Base-by-base conservation (phyloP, 1,140 invertebrate genomes). In the Pomacea maculata region DNA sequence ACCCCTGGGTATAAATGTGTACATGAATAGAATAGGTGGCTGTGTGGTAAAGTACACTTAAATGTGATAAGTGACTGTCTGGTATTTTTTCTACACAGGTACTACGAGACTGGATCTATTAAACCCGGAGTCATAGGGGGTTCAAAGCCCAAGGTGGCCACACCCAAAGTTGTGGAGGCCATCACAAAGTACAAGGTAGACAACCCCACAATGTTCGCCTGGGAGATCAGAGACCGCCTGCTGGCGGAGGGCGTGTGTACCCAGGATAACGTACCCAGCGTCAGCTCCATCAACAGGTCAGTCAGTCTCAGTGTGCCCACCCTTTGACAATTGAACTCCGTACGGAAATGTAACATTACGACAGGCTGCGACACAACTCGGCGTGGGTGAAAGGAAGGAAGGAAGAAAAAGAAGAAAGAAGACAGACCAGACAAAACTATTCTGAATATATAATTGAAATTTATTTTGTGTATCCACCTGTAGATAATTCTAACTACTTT, bases 191-290 rank as follows among this genome's bases (percentile, higher is more conserved):
- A 99, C 93, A 99, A 99, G 91, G 94, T 97, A 82, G 97, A 99
- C 91, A 99, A 99, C 92, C 98, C 98, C 0, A 99, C 98, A 25
- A 99, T 99, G 98, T 99, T 99, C 91, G 98, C 98, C 6, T 99
- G 98, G 98, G 98, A 99, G 92, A 99, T 99, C 88, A 93, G 98
- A 64, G 98, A 99, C 92, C 94, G 97, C 92, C 94, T 99, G 85
- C 93, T 99, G 78, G 95, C 97, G 4, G 98, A 99, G 90, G 96
- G 96, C 61, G 97, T 99, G 88, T 99, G 98, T 92, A 97, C 97
- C 78, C 96, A 98, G 91, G 98, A 99, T 91, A 99, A 99, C 92
- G 98, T 99, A 84, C 98, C 98, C 89, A 98, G 96, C 88, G 98
- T 99, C 81, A 98, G 97, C 84, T 99, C 97, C 84, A 99, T 99